Base-by-base conservation (phyloP, 2,113 vertebrate genomes). In the Fulmarus glacialis region DNA sequence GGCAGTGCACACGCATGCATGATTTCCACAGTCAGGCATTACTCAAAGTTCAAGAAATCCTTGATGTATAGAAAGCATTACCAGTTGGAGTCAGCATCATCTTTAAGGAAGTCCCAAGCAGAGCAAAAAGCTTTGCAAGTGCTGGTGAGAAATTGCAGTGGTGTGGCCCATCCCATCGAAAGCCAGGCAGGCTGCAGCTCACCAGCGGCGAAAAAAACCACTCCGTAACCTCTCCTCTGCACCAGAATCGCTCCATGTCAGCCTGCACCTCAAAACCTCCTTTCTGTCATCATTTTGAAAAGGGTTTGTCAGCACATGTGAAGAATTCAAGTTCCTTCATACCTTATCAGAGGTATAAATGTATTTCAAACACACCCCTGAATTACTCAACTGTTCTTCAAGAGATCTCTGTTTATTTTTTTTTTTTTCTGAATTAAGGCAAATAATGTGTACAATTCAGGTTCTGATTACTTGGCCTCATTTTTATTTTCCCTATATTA, bases 1-100 rank as follows among this genome's bases (percentile, higher is more conserved):
- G 16, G n/a, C 29, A 11, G 17, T 4, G 36, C 22, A 32, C 45
- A 19, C 2, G 6, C 12, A 7, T 6, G 5, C 18, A 3, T 7
- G 36, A 13, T 36, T 19, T 52, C 14, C 52, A 30, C 9, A 9
- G 27, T 7, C 32, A 13, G 52, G 22, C 22, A 5, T 19, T 15
- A 8, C 29, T 32, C 60, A 52, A 15, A 29, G 16, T 13, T 27
- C 52, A 23, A 18, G 24, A 59, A 58, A 19, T 9, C 21, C 45
- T 6, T 45, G 27, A 13, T 10, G 22, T 32, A 6, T 2, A 52
- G 36, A 11, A 32, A 18, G 13, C 22, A 9, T 20, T 29, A 23
- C 24, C 24, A 11, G n/a, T 3, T 12, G 24, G 40, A 34, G 10
- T 18, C n/a, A 8, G n/a, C n/a, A 38, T 9, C n/a, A 7, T 3